Evolutionary conservation across 2,888 invertebrate genomes (phyloP).

Genomic region (Polyommatus iphigenia): DNA sequence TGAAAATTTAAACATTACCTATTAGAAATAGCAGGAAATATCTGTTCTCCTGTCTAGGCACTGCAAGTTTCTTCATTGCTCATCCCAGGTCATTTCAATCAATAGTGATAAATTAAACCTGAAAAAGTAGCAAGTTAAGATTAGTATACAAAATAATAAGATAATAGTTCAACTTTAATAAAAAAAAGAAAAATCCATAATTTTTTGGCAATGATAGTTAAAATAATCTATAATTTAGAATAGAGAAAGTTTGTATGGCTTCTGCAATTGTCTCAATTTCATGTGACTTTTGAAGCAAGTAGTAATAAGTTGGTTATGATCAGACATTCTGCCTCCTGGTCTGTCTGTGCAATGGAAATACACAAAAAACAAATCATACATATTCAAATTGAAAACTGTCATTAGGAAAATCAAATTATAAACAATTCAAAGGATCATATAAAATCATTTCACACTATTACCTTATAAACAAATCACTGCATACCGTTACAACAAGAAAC

Average conservation of each 20-base stretch:
- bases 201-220: too few species aligned
- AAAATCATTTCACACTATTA: background rate
- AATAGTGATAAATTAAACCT: background rate
- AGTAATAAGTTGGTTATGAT: background rate
- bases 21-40: background rate
- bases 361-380: background rate
- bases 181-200: background rate
- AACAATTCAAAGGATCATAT: background rate
- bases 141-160: background rate
- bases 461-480: conserved; percentile 39
- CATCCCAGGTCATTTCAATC: background rate
- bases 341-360: background rate
- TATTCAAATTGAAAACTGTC: background rate
- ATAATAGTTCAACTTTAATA: background rate
- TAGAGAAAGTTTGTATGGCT: background rate
- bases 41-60: background rate
- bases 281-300: background rate
- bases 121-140: background rate
- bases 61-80: background rate
- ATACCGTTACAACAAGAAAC: conserved; percentile 47
- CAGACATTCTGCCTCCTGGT: background rate
- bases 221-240: background rate
- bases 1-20: background rate
- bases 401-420: background rate
- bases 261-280: background rate